Percentiles rank a stretch among this genome's conserved stretches.
Evolutionary conservation across 2,888 invertebrate genomes (phyloP).

Genomic region (Cataglyphis altisquamis): DNA sequence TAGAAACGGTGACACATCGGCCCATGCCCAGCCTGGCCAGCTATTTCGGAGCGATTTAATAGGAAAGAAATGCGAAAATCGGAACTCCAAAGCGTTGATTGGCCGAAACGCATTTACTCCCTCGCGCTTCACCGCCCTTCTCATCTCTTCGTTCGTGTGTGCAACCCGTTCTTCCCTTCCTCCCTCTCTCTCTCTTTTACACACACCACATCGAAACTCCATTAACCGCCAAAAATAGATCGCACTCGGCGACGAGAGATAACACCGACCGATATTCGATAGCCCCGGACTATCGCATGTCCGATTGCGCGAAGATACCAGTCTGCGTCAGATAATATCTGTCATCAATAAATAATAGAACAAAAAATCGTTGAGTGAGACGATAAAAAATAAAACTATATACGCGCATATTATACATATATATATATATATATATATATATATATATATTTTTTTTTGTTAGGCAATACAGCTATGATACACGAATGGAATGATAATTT

Average conservation of each 20-base stretch:
- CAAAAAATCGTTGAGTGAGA: slow-evolving; percentile 46
- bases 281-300: slow-evolving; percentile 66
- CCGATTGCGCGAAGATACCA: slow-evolving; percentile 69
- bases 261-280: slow-evolving; percentile 73
- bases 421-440: neutral
- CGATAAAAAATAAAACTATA: slow-evolving; percentile 16
- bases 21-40: slow-evolving; percentile 52
- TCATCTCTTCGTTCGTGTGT: slow-evolving; percentile 17
- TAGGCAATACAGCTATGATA: slow-evolving; percentile 4
- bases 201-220: slow-evolving; percentile 73
- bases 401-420: slow-evolving; percentile 31
- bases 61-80: slow-evolving; percentile 79
- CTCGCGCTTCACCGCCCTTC: slow-evolving; percentile 38
- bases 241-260: slow-evolving; percentile 68
- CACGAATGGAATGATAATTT: slow-evolving; percentile 58
- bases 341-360: slow-evolving; percentile 61
- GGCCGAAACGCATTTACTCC: slow-evolving; percentile 76
- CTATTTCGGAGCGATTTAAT: slow-evolving; percentile 75
- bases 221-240: slow-evolving; percentile 80
- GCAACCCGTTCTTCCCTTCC: slow-evolving; percentile 7
- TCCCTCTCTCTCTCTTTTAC: slow-evolving; percentile 5
- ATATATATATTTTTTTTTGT: slow-evolving; percentile 17
- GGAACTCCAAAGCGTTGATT: slow-evolving; percentile 69
- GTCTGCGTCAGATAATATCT: slow-evolving; percentile 61
- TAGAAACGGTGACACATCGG: slow-evolving; percentile 77